Evolutionary conservation across 1,140 invertebrate genomes (phyloP).

Genomic region (Eurytemora carolleeae): DNA sequence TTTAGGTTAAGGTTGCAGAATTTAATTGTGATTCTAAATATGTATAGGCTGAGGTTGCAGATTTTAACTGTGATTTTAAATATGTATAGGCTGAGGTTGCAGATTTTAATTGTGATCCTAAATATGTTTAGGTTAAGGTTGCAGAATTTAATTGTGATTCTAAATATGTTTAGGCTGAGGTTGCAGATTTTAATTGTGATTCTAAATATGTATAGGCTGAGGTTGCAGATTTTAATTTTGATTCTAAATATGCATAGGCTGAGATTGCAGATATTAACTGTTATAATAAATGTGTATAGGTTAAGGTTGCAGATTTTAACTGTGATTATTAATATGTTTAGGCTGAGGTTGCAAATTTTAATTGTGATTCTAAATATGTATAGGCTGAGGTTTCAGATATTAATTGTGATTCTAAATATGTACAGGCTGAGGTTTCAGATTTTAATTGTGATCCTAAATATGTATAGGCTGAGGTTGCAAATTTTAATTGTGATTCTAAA

Average conservation of each 20-base stretch:
- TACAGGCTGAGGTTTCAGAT: too few relatives aligned
- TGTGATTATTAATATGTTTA: too few relatives aligned
- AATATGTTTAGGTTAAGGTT: neutral
- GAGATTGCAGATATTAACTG: neutral
- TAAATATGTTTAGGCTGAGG: neutral
- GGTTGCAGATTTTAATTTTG: neutral
- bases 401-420: too few relatives aligned
- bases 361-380: too few relatives aligned
- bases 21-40: too few relatives aligned
- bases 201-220: too few relatives aligned
- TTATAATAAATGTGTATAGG: too few relatives aligned
- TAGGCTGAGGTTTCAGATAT: too few relatives aligned
- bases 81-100: neutral
- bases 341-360: too few relatives aligned
- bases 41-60: neutral
- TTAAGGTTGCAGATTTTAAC: neutral
- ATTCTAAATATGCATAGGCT: neutral
- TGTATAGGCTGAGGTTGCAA: too few relatives aligned
- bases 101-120: neutral
- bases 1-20: neutral
- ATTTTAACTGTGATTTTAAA: neutral
- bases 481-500: too few relatives aligned
- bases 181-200: neutral
- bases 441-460: too few relatives aligned
- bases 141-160: neutral